A percentile compares a stretch with the other conserved stretches of the same genome.
Evolutionary conservation across 2,888 invertebrate genomes (phyloP).

Genomic region (Plebejus anna): DNA sequence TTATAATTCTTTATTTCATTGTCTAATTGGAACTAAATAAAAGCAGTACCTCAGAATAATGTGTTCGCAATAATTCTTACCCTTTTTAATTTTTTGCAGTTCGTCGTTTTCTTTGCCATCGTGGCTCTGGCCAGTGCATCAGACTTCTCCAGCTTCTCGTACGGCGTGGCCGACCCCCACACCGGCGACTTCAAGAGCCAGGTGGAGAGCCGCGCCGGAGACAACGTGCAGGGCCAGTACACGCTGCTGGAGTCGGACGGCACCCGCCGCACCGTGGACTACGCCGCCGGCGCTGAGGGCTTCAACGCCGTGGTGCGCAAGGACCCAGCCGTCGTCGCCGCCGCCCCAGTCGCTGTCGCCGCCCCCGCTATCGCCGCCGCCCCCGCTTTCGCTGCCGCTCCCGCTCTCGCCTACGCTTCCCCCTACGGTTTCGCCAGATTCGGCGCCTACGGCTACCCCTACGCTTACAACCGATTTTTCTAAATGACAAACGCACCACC

Average conservation of each 20-base stretch:
- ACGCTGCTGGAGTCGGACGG: slow-evolving; percentile 81
- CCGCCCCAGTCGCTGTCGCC: slow-evolving; percentile 46
- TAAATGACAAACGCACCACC: slow-evolving; percentile 38
- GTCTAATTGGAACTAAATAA: not conserved
- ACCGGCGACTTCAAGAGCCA: slow-evolving; percentile 78
- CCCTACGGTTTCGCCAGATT: slow-evolving; percentile 39
- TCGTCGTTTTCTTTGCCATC: slow-evolving; percentile 60
- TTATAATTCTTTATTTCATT: slow-evolving; percentile 20
- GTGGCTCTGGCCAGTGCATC: slow-evolving; percentile 54
- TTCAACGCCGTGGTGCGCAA: slow-evolving; percentile 80
- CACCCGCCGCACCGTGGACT: slow-evolving; percentile 82
- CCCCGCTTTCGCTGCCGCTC: slow-evolving; percentile 42
- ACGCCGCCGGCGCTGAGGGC: slow-evolving; percentile 74
- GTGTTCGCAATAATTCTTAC: not conserved
- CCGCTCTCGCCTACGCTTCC: slow-evolving; percentile 40
- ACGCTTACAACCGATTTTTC: slow-evolving; percentile 47
- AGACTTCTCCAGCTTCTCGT: slow-evolving; percentile 65
- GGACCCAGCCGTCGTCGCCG: slow-evolving; percentile 60
- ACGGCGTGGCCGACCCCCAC: slow-evolving; percentile 72
- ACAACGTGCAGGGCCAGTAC: slow-evolving; percentile 79
- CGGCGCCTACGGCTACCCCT: slow-evolving; percentile 42
- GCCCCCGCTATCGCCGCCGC: slow-evolving; percentile 35
- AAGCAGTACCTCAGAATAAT: not conserved
- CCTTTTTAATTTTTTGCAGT: slow-evolving; percentile 55
- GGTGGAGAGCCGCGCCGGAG: slow-evolving; percentile 82